Evolutionary conservation across 1,140 invertebrate genomes (phyloP).

Genomic region (Calosoma granatense): DNA sequence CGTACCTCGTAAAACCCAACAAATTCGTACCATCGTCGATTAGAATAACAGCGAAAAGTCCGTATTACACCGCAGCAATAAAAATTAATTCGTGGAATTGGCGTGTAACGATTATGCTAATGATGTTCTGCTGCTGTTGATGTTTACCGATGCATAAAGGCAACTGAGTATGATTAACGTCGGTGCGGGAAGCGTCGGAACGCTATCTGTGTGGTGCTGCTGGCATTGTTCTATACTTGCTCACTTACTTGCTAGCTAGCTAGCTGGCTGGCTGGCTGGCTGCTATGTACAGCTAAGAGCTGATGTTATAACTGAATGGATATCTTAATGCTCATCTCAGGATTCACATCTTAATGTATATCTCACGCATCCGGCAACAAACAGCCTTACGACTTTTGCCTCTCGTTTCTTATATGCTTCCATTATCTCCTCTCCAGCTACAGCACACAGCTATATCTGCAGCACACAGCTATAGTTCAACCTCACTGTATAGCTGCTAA

Average conservation of each 20-base stretch:
- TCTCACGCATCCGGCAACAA: neutral
- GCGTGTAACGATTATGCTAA: neutral
- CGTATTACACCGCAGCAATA: neutral
- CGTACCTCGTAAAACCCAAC: neutral
- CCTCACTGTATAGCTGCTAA: neutral
- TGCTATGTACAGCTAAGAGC: too few species aligned
- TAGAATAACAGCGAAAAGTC: neutral
- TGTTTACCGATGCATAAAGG: neutral
- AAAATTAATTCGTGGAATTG: neutral
- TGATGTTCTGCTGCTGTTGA: neutral
- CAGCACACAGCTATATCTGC: too few species aligned
- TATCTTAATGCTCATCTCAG: constrained; percentile 1
- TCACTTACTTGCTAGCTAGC: too few species aligned
- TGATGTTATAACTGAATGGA: too few species aligned
- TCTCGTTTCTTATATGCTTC: neutral
- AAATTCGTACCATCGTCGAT: neutral
- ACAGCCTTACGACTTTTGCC: neutral
- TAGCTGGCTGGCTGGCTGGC: too few species aligned
- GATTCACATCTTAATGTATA: constrained; percentile 2
- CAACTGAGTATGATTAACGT: neutral
- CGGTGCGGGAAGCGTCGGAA: too few species aligned
- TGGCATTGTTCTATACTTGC: too few species aligned
- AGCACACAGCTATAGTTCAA: too few species aligned
- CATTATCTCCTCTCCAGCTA: too few species aligned
- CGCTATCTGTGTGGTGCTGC: too few species aligned